phyloP scores from a whole-genome alignment of 2,113 vertebrate genomes.

The Laterallus jamaicensis region DNA sequence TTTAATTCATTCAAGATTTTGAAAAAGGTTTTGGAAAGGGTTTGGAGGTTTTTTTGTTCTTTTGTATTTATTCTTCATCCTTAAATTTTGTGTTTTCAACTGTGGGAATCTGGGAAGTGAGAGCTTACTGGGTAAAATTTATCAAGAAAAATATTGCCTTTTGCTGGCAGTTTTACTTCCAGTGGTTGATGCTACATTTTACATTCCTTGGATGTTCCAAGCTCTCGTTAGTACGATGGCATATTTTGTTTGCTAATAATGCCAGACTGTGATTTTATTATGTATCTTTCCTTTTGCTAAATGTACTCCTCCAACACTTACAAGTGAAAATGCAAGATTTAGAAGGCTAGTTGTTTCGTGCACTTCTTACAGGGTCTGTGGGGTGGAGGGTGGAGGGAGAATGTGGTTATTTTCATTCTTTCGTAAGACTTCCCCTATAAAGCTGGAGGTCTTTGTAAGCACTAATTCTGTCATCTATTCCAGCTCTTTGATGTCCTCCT shows the following conservation, averaged over 20 bases:
- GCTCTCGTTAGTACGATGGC: background rate
- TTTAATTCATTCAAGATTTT: background rate
- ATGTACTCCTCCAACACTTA: background rate
- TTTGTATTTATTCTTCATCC: background rate
- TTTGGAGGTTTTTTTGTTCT: background rate
- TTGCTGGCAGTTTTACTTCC: background rate
- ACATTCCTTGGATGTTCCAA: background rate
- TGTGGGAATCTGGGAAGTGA: background rate
- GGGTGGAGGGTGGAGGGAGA: fast-evolving
- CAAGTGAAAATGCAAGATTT: background rate
- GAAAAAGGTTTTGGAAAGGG: background rate
- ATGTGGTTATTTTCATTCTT: background rate
- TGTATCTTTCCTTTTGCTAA: background rate
- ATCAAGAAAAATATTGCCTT: background rate
- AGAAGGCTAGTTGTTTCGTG: background rate
- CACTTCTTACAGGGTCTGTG: background rate
- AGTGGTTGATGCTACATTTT: background rate
- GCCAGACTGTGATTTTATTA: background rate
- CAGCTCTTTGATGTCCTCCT: background rate
- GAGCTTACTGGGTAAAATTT: background rate
- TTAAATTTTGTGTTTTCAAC: background rate
- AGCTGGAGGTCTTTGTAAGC: background rate
- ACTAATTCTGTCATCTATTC: background rate
- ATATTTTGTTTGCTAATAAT: background rate
- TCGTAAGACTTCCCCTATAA: background rate